Percentiles rank a stretch among this genome's conserved stretches.
phyloP scores from a whole-genome alignment of 2,113 vertebrate species.

The Sterrhoptilus dennistouni region DNA sequence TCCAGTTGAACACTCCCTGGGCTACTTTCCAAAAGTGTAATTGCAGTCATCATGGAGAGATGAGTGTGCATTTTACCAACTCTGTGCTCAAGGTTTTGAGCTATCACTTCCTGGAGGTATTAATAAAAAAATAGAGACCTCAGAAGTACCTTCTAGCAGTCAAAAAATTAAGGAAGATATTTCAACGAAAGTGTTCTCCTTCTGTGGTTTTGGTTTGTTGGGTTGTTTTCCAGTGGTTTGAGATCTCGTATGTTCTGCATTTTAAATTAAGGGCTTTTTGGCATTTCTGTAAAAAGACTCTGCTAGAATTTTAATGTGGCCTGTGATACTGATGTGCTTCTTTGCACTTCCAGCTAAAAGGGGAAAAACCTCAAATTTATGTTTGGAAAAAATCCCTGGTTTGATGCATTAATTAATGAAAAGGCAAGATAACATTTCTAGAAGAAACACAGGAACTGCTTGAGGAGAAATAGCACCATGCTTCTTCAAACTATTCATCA shows the following conservation, averaged over 20 bases:
- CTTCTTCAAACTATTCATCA: background rate
- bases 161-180: background rate
- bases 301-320: constrained; percentile 14
- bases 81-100: background rate
- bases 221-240: background rate
- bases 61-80: background rate
- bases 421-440: background rate
- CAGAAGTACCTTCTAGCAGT: background rate
- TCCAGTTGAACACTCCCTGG: background rate
- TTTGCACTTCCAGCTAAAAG: background rate
- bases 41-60: background rate
- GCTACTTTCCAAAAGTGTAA: background rate
- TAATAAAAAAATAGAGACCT: background rate
- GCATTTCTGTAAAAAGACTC: background rate
- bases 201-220: background rate
- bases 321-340: background rate
- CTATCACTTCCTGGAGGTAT: background rate
- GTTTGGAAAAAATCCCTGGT: background rate
- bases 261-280: background rate
- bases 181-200: background rate
- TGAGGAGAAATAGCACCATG: background rate
- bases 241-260: background rate
- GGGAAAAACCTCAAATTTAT: background rate
- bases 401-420: background rate
- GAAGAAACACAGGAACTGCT: background rate